Conservation (phyloP, 2,113 vertebrate genomes). For the Puffinus mauretanicus region DNA sequence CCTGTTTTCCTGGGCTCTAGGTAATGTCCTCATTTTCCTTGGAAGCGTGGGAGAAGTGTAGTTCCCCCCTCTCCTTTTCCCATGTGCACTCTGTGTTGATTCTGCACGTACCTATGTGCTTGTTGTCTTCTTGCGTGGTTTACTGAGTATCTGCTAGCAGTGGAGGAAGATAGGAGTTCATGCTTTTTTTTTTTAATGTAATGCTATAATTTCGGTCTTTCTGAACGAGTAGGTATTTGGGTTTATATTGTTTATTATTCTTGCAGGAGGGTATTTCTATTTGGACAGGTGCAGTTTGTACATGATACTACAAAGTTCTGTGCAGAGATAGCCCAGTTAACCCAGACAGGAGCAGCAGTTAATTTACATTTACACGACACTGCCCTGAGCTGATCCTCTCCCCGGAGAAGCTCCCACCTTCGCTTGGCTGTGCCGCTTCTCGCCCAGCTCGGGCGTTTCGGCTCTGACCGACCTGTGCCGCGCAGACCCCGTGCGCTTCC, state of each 20-base stretch:
- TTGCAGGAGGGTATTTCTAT: neutral
- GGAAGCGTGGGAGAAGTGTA: neutral
- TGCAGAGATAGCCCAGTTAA: neutral
- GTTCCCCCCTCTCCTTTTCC: neutral
- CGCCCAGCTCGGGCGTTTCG: neutral
- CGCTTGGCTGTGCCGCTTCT: rapidly evolving
- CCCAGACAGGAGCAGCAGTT: neutral
- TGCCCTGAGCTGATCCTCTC: neutral
- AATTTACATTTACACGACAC: rapidly evolving
- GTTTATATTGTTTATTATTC: neutral
- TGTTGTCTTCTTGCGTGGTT: rapidly evolving
- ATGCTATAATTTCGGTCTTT: neutral
- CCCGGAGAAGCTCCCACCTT: neutral
- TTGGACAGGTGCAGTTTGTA: neutral
- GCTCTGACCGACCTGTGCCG: neutral
- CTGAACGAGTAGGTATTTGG: neutral
- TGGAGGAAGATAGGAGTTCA: no score
- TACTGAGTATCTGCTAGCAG: neutral
- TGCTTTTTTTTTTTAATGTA: rapidly evolving
- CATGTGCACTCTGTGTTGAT: rapidly evolving
- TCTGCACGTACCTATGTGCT: rapidly evolving
- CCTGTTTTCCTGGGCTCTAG: neutral
- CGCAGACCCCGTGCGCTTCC: rapidly evolving
- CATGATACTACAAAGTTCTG: rapidly evolving
- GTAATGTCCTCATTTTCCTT: neutral